Percentiles rank a stretch among this genome's conserved stretches.
Conservation (phyloP, 2,113 vertebrate species). For the Microtus montanus region DNA sequence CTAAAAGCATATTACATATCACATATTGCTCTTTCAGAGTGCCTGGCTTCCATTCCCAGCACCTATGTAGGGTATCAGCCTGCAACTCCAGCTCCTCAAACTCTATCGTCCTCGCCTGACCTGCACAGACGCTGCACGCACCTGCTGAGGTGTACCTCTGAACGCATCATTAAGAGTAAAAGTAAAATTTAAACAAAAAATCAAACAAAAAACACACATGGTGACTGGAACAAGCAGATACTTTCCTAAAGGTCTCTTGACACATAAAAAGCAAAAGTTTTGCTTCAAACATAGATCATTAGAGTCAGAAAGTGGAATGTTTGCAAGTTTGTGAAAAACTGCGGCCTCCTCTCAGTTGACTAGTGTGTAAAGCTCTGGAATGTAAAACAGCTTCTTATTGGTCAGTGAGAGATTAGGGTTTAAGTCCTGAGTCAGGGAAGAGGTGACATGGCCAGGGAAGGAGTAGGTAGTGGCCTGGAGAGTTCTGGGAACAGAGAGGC, state of each 20-base stretch:
- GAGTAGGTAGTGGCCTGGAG: neutral
- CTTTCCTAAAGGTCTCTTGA: conserved; percentile 2
- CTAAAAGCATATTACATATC: neutral
- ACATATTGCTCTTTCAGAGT: neutral
- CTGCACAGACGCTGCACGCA: neutral
- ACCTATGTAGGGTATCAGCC: too few species aligned
- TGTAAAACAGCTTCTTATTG: neutral
- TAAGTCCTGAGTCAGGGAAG: neutral
- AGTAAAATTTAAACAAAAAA: too few species aligned
- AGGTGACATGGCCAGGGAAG: neutral
- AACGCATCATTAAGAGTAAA: neutral
- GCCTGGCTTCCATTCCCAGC: neutral
- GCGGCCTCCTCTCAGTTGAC: neutral
- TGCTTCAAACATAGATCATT: conserved; percentile 34
- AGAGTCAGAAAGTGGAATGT: conserved; percentile 25
- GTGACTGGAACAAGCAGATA: neutral
- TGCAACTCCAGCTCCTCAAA: neutral
- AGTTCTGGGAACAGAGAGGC: neutral
- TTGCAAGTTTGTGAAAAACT: neutral
- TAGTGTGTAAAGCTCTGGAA: neutral
- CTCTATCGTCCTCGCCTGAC: neutral
- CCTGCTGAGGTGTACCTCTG: neutral
- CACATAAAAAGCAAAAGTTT: conserved; percentile 44
- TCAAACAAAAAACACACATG: neutral
- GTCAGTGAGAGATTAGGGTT: neutral